phyloP scores from a whole-genome alignment of 2,797 vertebrate species.

The Gallinago nigripennis region DNA sequence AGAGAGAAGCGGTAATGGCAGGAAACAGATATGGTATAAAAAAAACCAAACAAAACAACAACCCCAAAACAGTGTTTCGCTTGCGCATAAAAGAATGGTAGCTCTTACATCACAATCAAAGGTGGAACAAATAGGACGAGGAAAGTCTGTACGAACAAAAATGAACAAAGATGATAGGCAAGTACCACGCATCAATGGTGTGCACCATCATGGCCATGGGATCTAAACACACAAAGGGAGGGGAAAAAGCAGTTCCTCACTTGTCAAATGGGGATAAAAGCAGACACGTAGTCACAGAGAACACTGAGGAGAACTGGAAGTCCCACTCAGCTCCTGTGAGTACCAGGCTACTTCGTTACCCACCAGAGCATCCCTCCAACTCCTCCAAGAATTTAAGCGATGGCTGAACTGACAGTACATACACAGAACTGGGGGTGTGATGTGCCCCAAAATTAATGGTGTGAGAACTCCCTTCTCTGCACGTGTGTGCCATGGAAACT shows the following conservation, averaged over 20 bases:
- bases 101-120: not conserved
- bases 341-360: not conserved
- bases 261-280: not conserved
- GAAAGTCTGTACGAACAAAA: not conserved
- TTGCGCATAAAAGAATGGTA: not conserved
- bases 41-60: not conserved
- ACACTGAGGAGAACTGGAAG: not conserved
- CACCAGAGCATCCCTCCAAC: not conserved
- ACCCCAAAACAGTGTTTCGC: not conserved
- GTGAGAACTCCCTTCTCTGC: not conserved
- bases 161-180: not conserved
- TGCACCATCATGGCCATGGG: not conserved
- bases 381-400: not conserved
- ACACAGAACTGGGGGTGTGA: fast-evolving
- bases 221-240: not conserved
- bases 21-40: not conserved
- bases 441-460: fast-evolving
- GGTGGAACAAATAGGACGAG: not conserved
- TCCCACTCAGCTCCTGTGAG: not conserved
- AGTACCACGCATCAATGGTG: not conserved
- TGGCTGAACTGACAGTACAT: no score
- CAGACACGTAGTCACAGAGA: not conserved
- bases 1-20: not conserved
- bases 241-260: not conserved
- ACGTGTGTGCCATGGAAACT: not conserved